Conservation (phyloP, 2,888 invertebrate species). For the Falcaria lacertinaria region DNA sequence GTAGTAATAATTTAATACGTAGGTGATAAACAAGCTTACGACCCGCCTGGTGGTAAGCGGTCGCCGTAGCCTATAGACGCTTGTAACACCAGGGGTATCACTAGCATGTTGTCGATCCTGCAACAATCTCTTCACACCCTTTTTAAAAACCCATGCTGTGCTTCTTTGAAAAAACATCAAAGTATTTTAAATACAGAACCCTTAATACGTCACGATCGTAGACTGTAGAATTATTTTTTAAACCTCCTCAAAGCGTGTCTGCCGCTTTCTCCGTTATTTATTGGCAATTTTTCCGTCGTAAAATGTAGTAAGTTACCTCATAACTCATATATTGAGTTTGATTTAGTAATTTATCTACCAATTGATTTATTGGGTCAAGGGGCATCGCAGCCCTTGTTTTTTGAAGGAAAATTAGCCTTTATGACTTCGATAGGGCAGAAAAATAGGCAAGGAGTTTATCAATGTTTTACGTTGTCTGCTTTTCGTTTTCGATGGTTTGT, state of each 20-base stretch:
- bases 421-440: not conserved
- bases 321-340: constrained; percentile 7
- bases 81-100: too few relatives aligned
- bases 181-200: too few relatives aligned
- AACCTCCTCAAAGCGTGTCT: not conserved
- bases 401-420: not conserved
- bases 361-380: constrained; percentile 8
- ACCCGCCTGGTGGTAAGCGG: too few relatives aligned
- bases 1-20: too few relatives aligned
- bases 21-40: too few relatives aligned
- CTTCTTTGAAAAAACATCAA: too few relatives aligned
- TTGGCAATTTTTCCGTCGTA: constrained; percentile 7
- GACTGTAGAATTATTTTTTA: not conserved
- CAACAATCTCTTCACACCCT: too few relatives aligned
- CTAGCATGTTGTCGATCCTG: too few relatives aligned
- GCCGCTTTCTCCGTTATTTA: constrained; percentile 9
- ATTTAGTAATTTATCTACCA: constrained; percentile 6
- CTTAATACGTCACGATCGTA: not conserved
- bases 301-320: constrained; percentile 5
- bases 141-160: too few relatives aligned
- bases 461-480: not conserved
- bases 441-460: not conserved
- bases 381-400: not conserved
- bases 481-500: too few relatives aligned
- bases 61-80: too few relatives aligned